Conservation (phyloP, 2,113 vertebrate species). For the Mobula birostris region DNA sequence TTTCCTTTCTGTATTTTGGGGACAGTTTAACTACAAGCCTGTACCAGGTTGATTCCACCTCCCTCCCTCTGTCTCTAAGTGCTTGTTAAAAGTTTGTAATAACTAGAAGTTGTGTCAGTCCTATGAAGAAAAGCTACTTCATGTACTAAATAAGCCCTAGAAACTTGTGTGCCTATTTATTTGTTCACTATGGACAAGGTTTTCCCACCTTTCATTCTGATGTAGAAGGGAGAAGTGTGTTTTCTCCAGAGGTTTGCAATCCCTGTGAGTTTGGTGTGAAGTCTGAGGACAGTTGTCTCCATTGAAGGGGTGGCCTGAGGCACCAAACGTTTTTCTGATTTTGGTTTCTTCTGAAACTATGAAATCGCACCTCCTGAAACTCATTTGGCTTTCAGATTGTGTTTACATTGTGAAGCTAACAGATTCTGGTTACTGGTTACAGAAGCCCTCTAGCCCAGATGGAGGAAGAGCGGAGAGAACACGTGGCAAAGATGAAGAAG, state of each 20-base stretch:
- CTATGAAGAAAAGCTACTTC: not conserved
- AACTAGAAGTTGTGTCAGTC: not conserved
- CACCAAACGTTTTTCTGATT: not conserved
- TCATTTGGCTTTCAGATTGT: not conserved
- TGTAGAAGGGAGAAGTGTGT: no score
- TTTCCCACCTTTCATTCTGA: not conserved
- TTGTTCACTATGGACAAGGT: not conserved
- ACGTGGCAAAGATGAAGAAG: conserved; percentile 97
- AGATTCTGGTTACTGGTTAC: conserved; percentile 44
- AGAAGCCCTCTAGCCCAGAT: conserved; percentile 96
- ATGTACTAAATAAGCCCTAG: not conserved
- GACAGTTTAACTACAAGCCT: no score
- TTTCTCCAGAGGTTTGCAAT: not conserved
- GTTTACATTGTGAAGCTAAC: not conserved
- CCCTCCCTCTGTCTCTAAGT: not conserved
- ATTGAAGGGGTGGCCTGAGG: not conserved
- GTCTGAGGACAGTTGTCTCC: not conserved
- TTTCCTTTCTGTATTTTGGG: no score
- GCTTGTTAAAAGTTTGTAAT: not conserved
- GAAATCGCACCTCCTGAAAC: not conserved
- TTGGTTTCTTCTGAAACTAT: not conserved
- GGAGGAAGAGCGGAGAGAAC: conserved; percentile 94
- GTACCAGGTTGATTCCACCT: no score
- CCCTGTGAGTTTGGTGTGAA: not conserved
- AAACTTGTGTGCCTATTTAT: not conserved